Base-by-base conservation (phyloP, 1,140 invertebrate genomes). In the Holotrichia oblita region DNA sequence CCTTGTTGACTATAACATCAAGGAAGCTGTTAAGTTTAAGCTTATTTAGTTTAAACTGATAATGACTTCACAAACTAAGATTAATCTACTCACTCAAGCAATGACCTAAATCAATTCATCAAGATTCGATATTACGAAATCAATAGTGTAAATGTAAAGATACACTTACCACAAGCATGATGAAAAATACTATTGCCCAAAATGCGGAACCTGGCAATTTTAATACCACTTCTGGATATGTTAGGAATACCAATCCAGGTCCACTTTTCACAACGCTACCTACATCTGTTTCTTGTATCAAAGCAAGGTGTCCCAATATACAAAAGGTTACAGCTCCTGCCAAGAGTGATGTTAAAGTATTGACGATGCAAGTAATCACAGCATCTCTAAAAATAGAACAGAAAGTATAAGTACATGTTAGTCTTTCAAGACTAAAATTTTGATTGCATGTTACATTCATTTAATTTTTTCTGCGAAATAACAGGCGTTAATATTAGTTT, bases 241-340 rank as follows among this genome's bases (percentile, higher is more conserved):
- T 92, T 41, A 93, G 88, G 82, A 93, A 93, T 22, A 92, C 92
- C 3, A 93, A 85, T 14, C 92, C 92, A 14, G 92, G 92, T 4
- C 92, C 92, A 78, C 88, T 90, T 79, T 90, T 90, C 1, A 92
- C 91, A 6, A 92, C 92, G 41, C 89, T 84, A 1, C 84, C 87
- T 2, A 93, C 91, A 20, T 87, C 80, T 2, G 87, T 86, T 48
- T 86, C 86, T 80, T 90, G 89, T 79, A 89, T 88, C 42, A 86
- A 79, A 20, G 92, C 90, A 83, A 93, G 89, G 82, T 92, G 90
- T 42, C 92, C 92, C 77, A 93, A 83, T 79, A 93, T 92, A 0
- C 90, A 89, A 83, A 93, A 93, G 0, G 91, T 92, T 10, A 92
- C 90, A 74, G 89, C 87, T 41, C 91, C 92, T 40, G 91, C 91